phyloP scores from a whole-genome alignment of 2,113 vertebrate species.

The Pseudopodoces humilis region DNA sequence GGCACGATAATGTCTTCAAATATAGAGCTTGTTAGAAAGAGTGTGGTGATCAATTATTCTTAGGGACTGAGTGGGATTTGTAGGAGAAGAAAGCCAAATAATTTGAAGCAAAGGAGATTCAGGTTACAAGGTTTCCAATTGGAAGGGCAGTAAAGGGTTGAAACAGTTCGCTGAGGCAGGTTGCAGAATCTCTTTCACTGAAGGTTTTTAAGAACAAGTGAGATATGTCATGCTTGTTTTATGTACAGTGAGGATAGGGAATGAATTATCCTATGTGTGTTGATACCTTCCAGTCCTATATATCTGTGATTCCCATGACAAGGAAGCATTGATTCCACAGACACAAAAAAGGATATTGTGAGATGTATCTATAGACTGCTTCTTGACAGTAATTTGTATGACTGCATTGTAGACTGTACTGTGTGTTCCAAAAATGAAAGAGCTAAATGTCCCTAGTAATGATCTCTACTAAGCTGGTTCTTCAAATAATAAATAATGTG shows the following conservation, averaged over 20 bases:
- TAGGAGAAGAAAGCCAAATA: not conserved
- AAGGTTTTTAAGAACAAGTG: constrained; percentile 42
- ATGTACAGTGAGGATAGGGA: not conserved
- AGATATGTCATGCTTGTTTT: constrained; percentile 38
- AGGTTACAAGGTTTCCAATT: not conserved
- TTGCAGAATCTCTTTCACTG: constrained; percentile 11
- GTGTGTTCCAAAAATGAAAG: not conserved
- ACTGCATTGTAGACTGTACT: not conserved
- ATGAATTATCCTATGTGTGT: constrained; percentile 29
- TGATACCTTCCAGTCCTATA: constrained; percentile 11
- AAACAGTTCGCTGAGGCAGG: constrained; percentile 2
- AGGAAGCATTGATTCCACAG: constrained; percentile 32
- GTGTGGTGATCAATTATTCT: not conserved
- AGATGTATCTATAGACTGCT: not conserved
- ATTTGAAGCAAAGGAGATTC: constrained; percentile 4
- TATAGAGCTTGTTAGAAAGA: constrained; percentile 30
- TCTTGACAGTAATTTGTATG: constrained; percentile 12
- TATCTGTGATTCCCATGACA: constrained; percentile 17
- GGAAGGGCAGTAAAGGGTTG: not conserved
- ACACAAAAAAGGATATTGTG: not conserved
- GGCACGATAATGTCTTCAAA: constrained; percentile 50
- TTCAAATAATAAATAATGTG: not conserved
- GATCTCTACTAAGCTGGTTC: not conserved
- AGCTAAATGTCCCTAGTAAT: not conserved
- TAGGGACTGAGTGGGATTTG: not conserved